Base-by-base conservation (phyloP, 2,888 invertebrate species). In the Cheilosia impressa region DNA sequence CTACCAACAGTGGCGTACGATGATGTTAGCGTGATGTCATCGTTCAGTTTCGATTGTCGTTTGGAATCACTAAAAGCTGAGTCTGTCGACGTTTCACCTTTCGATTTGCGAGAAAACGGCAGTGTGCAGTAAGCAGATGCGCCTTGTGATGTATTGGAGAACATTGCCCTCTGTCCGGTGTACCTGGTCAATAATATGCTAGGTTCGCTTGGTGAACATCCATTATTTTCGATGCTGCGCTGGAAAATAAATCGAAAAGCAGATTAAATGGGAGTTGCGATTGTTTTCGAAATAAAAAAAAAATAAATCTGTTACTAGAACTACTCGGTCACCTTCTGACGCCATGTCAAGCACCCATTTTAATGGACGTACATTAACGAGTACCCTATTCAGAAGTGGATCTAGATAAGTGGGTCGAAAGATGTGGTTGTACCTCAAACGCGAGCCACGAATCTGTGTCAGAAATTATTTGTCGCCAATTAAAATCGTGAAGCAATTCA, bases 81-180 rank as follows among this genome's bases (percentile, higher is more conserved):
- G 13, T 13, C 45, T 19, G 38, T 22, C 17, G 53, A 24, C n/a
- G 52, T 38, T 0, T 71, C 75, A 17, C 38, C 63, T 47, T 81
- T 85, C 6, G 72, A 71, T 66, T 72, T 85, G 38, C 81, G 76
- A 5, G 81, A 81, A 27, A 76, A 81, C 13, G 85, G 85, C 71
- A 85, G 57, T 38, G 85, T 85, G 31, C 62, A 73, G 65, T 87
- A 83, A 52, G 82, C 81, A 34, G 87, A 76, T 38, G 77, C 75
- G 27, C 75, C 71, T 65, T 87, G 87, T 85, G 87, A 87, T 85
- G 87, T 87, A 66, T 71, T 75, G 9, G 84, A 69, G 68, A 87
- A 82, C 80, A 84, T 80, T 80, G 68, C 68, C 43, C 24, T 22
- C 13, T 52, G 17, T 62, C 19, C 15, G 9, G 15, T 71, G 63